Evolutionary conservation across 1,140 invertebrate species (phyloP).

Genomic region (Periplaneta americana): DNA sequence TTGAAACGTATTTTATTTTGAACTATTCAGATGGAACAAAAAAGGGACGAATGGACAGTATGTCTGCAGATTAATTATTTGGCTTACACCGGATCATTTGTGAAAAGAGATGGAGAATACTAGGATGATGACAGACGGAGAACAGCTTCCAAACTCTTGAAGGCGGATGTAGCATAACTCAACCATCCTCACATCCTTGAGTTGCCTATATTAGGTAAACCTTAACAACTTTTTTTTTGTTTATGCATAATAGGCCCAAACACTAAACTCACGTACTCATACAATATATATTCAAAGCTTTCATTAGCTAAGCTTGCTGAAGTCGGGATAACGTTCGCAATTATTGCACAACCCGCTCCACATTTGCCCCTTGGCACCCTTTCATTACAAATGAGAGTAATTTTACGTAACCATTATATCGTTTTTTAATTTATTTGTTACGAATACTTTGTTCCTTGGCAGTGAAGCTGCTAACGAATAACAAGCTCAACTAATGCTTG

Average conservation of each 20-base stretch:
- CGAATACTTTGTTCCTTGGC: neutral
- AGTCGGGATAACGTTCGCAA: neutral
- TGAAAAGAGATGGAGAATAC: no score
- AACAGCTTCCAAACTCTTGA: no score
- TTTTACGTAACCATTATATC: neutral
- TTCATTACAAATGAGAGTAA: neutral
- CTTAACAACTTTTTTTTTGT: neutral
- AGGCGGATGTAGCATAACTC: neutral
- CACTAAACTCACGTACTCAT: neutral
- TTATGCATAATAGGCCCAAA: no score
- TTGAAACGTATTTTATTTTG: neutral
- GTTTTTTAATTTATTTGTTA: neutral
- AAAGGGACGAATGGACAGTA: no score
- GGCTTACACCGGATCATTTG: no score
- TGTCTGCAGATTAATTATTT: no score
- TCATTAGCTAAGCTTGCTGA: neutral
- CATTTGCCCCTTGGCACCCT: neutral
- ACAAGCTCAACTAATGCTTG: no score
- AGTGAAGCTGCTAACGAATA: no score
- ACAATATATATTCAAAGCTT: neutral
- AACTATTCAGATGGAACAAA: neutral
- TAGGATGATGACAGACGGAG: neutral
- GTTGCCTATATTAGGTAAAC: neutral
- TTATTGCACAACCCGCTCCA: neutral
- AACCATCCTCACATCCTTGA: no score